A percentile compares a stretch with the other conserved stretches of the same genome.
Evolutionary conservation across 2,113 vertebrate species (phyloP).

Genomic region (Vulpes lagopus): DNA sequence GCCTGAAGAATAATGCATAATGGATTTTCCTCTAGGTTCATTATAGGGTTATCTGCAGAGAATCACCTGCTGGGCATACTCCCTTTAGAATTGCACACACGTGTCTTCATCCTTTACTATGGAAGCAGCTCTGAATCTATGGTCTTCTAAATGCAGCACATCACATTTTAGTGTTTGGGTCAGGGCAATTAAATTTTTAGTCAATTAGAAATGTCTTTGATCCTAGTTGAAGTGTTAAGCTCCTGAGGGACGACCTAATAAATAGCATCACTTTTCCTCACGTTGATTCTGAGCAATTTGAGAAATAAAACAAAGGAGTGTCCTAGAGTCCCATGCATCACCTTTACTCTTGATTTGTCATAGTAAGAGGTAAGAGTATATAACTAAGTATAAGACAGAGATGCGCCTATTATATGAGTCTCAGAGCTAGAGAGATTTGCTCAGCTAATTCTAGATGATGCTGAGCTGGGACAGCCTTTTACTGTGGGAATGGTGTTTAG

Average conservation of each 20-base stretch:
- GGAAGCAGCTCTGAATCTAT: not conserved
- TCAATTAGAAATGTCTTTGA: not conserved
- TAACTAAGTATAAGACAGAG: not conserved
- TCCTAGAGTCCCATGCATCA: not conserved
- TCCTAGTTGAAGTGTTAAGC: not conserved
- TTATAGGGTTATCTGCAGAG: not conserved
- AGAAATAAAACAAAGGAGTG: not conserved
- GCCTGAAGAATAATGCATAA: not conserved
- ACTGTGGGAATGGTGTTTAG: rapidly evolving
- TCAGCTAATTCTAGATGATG: not conserved
- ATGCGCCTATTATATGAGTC: not conserved
- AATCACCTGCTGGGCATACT: not conserved
- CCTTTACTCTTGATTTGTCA: not conserved
- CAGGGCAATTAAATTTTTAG: not conserved
- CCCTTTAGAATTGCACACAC: not conserved
- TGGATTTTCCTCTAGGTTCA: not conserved
- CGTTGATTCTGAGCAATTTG: not conserved
- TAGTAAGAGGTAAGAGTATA: not conserved
- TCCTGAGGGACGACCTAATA: not conserved
- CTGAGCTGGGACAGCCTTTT: not conserved
- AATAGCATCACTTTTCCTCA: not conserved
- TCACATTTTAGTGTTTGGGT: not conserved
- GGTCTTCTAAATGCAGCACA: not conserved
- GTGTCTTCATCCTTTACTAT: not conserved
- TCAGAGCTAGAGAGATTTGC: not conserved